Evolutionary conservation across 1,140 invertebrate species (phyloP).

Genomic region (Chironomus striatipennis): DNA sequence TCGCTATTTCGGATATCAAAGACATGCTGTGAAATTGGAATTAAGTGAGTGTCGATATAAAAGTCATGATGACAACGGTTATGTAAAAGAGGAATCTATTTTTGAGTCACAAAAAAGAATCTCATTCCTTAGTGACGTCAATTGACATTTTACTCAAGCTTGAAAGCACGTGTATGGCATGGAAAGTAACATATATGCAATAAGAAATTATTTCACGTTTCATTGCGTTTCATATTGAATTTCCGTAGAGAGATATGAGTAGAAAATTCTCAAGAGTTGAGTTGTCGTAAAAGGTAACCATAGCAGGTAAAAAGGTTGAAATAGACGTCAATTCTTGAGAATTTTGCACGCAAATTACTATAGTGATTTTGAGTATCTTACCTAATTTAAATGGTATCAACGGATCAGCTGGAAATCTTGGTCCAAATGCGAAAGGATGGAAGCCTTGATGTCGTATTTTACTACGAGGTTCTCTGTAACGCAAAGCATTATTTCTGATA

Average conservation of each 20-base stretch:
- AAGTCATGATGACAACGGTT: too few species aligned
- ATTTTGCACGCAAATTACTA: not conserved
- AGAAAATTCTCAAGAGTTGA: not conserved
- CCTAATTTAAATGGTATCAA: slow-evolving; percentile 75
- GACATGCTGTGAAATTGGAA: not conserved
- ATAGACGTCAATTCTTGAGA: too few species aligned
- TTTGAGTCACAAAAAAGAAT: not conserved
- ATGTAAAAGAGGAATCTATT: too few species aligned
- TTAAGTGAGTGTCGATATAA: not conserved
- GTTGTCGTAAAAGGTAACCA: too few species aligned
- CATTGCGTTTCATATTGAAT: too few species aligned
- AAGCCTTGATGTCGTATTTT: slow-evolving; percentile 82
- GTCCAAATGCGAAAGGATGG: slow-evolving; percentile 78
- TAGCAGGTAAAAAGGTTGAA: too few species aligned
- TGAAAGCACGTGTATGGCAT: not conserved
- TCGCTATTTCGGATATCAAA: not conserved
- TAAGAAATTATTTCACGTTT: not conserved
- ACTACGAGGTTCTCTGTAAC: slow-evolving; percentile 73
- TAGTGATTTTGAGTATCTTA: slow-evolving; percentile 43
- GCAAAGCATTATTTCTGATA: not conserved
- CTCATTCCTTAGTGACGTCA: not conserved
- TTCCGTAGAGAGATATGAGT: not conserved
- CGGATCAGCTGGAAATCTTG: slow-evolving; percentile 68
- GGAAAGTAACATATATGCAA: not conserved
- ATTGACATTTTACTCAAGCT: not conserved